phyloP scores from a whole-genome alignment of 2,888 invertebrate genomes.

The Calameuta idolon region DNA sequence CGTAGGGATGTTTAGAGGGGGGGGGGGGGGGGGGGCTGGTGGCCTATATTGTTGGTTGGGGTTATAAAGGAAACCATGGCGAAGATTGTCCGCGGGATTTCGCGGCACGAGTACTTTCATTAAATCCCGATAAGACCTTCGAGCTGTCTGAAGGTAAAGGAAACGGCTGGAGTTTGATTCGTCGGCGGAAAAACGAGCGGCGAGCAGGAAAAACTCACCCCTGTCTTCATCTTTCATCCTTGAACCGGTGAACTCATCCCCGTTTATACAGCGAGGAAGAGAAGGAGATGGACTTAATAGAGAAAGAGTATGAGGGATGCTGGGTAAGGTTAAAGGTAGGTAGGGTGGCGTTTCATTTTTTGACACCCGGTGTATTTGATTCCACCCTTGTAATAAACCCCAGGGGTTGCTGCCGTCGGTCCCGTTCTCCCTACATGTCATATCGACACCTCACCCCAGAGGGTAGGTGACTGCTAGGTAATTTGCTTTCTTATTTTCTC shows the following conservation, averaged over 20 bases:
- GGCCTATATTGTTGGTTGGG: neutral
- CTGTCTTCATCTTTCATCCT: neutral
- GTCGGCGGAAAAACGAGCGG: neutral
- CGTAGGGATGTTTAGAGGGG: neutral
- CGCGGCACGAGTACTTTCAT: neutral
- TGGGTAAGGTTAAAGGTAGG: slow-evolving; percentile 1
- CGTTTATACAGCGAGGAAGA: neutral
- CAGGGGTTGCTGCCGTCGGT: slow-evolving; percentile 48
- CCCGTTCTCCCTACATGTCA: slow-evolving; percentile 59
- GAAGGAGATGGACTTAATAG: neutral
- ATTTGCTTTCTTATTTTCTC: slow-evolving; percentile 61
- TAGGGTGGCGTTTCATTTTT: slow-evolving; percentile 63
- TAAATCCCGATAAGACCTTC: neutral
- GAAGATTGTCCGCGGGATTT: neutral
- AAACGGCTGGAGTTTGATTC: neutral
- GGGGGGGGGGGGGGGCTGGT: neutral
- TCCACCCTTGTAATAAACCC: slow-evolving; percentile 67
- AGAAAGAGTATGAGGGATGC: neutral
- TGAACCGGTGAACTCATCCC: neutral
- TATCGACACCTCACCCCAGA: slow-evolving; percentile 64
- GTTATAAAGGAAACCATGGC: neutral
- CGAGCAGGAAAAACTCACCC: neutral
- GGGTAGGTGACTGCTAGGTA: slow-evolving; percentile 57
- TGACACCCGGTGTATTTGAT: slow-evolving; percentile 68
- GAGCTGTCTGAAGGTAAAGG: neutral